phyloP scores from a whole-genome alignment of 1,140 invertebrate genomes.

The Drosophila lowei region DNA sequence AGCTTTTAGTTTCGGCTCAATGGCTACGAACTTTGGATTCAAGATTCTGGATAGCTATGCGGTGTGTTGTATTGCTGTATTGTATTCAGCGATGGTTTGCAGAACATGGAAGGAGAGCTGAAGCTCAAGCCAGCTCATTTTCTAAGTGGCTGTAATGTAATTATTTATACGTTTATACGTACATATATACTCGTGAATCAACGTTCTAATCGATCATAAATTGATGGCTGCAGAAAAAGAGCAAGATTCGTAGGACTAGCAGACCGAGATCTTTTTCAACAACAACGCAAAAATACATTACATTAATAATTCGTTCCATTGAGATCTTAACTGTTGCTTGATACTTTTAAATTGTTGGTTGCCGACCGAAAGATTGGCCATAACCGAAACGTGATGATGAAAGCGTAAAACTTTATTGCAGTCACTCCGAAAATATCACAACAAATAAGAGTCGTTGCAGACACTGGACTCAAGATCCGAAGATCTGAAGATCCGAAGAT shows the following conservation, averaged over 20 bases:
- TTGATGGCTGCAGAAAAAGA: too few relatives aligned
- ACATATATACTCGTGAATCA: background rate
- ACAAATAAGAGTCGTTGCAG: slow-evolving; percentile 47
- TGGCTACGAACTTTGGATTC: slow-evolving; percentile 43
- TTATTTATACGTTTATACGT: too few relatives aligned
- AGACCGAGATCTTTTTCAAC: too few relatives aligned
- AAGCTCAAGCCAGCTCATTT: too few relatives aligned
- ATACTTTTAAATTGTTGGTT: slow-evolving; percentile 31
- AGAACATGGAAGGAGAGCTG: background rate
- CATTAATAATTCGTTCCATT: background rate
- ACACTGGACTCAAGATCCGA: background rate
- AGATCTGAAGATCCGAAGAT: background rate
- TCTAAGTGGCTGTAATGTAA: slow-evolving; percentile 48
- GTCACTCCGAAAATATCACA: slow-evolving; percentile 20
- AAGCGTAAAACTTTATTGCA: slow-evolving; percentile 44
- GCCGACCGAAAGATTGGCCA: slow-evolving; percentile 8
- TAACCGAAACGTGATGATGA: slow-evolving; percentile 25
- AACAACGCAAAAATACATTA: too few relatives aligned
- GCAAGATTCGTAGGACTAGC: too few relatives aligned
- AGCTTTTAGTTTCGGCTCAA: slow-evolving; percentile 43
- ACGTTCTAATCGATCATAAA: too few relatives aligned
- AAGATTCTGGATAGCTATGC: background rate
- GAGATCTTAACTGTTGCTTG: slow-evolving; percentile 5
- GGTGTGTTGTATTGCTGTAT: background rate
- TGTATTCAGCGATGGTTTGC: too few relatives aligned